Percentiles rank a stretch among this genome's conserved stretches.
Conservation (phyloP, 2,888 invertebrate genomes). For the Acronicta alni region DNA sequence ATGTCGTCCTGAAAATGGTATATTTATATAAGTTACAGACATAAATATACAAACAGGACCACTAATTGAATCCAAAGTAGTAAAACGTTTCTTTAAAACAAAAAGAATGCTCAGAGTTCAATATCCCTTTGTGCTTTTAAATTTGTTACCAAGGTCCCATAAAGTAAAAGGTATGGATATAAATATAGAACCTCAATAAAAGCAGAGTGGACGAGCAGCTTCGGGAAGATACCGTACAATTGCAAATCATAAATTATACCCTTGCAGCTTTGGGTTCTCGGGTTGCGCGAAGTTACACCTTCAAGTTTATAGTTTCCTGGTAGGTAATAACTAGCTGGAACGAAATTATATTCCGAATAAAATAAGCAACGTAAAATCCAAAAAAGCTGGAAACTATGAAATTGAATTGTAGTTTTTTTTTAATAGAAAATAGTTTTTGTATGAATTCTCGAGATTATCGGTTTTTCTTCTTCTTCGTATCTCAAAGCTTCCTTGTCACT, state of each 20-base stretch:
- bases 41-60: too few species aligned
- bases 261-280: slow-evolving; percentile 19
- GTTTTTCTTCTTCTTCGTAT: too few species aligned
- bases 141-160: not conserved
- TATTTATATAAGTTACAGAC: too few species aligned
- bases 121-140: slow-evolving; percentile 1
- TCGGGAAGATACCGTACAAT: slow-evolving; percentile 21
- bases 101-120: not conserved
- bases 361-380: too few species aligned
- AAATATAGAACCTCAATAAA: slow-evolving; percentile 11
- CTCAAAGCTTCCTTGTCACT: too few species aligned
- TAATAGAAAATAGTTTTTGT: too few species aligned
- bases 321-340: slow-evolving; percentile 21
- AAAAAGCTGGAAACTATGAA: too few species aligned
- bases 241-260: slow-evolving; percentile 34
- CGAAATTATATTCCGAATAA: slow-evolving; percentile 1
- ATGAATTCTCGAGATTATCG: too few species aligned
- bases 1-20: too few species aligned
- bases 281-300: slow-evolving; percentile 28
- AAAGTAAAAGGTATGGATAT: slow-evolving; percentile 6
- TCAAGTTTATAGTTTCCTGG: slow-evolving; percentile 50
- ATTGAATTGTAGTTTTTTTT: too few species aligned
- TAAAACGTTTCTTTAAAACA: too few species aligned
- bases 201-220: slow-evolving; percentile 12
- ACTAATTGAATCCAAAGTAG: too few species aligned